phyloP scores from a whole-genome alignment of 2,888 invertebrate genomes.

The Phortica magna region DNA sequence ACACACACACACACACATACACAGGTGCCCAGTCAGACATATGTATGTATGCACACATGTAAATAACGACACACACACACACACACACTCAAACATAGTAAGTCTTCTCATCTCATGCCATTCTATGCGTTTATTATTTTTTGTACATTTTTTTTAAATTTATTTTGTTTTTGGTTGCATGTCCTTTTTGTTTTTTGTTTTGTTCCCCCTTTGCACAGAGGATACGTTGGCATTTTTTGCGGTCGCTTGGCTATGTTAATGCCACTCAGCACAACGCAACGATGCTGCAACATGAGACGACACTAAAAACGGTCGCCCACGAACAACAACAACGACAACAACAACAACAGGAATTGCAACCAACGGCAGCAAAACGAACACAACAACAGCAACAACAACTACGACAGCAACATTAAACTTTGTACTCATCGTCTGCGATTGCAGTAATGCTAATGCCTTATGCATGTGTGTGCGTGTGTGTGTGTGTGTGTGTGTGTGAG shows the following conservation, averaged over 20 bases:
- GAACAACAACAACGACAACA: neutral
- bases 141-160: conserved; percentile 38
- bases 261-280: conserved; percentile 56
- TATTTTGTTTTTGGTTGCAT: no score
- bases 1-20: neutral
- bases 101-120: neutral
- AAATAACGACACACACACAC: neutral
- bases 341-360: neutral
- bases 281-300: neutral
- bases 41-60: neutral
- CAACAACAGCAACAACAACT: neutral
- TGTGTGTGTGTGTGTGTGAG: neutral
- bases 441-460: neutral
- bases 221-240: conserved; percentile 70
- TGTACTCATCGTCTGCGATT: neutral
- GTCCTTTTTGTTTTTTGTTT: conserved; percentile 43
- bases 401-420: neutral
- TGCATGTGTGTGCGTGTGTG: neutral
- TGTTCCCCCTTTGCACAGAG: conserved; percentile 36
- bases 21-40: neutral
- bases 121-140: conserved; percentile 24
- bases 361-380: neutral
- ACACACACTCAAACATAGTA: neutral
- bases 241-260: conserved; percentile 70
- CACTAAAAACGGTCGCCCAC: neutral